A percentile compares a stretch with the other conserved stretches of the same genome.
These are phyloP conservation scores for Charina bottae DNA, from an alignment of 2,113 vertebrate species.

Conservation along the genomic window DNA sequence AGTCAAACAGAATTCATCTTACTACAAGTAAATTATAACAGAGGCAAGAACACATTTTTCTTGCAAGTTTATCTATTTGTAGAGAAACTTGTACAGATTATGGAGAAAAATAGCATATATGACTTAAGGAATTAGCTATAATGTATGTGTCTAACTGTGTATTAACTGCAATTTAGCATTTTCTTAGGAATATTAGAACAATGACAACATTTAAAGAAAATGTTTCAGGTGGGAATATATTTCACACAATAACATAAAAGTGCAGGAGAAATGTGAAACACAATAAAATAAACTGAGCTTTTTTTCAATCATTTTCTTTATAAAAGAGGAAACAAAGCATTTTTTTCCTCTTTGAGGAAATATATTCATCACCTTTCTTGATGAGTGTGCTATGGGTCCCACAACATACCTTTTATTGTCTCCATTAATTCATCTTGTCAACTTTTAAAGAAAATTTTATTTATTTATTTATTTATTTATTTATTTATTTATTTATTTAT, in stretches of 20 bases:
- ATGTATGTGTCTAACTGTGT: neutral
- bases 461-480: too few species aligned
- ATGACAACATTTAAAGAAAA: slow-evolving; percentile 18
- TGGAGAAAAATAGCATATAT: slow-evolving; percentile 21
- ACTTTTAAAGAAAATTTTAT: neutral
- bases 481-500: too few species aligned
- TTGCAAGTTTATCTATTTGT: slow-evolving; percentile 15
- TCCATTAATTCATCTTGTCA: slow-evolving; percentile 24
- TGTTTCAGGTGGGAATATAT: neutral
- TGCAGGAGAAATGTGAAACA: slow-evolving; percentile 39
- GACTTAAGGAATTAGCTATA: neutral
- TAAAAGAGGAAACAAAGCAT: slow-evolving; percentile 59
- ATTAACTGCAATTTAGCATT: slow-evolving; percentile 37
- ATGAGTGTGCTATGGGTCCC: slow-evolving; percentile 55
- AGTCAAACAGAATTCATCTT: neutral
- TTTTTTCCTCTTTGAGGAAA: slow-evolving; percentile 52
- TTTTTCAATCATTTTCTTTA: slow-evolving; percentile 41
- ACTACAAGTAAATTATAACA: slow-evolving; percentile 2
- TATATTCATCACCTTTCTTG: slow-evolving; percentile 60
- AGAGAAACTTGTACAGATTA: slow-evolving; percentile 7
- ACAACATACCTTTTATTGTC: slow-evolving; percentile 36
- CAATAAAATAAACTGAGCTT: slow-evolving; percentile 33
- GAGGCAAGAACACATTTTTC: neutral
- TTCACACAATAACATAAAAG: slow-evolving; percentile 9
- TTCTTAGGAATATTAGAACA: slow-evolving; percentile 21